A percentile compares a stretch with the other conserved stretches of the same genome.
These are phyloP conservation scores for Acanthosepion lycidas DNA, from an alignment of 2,888 invertebrate species.

Conservation along the genomic window DNA sequence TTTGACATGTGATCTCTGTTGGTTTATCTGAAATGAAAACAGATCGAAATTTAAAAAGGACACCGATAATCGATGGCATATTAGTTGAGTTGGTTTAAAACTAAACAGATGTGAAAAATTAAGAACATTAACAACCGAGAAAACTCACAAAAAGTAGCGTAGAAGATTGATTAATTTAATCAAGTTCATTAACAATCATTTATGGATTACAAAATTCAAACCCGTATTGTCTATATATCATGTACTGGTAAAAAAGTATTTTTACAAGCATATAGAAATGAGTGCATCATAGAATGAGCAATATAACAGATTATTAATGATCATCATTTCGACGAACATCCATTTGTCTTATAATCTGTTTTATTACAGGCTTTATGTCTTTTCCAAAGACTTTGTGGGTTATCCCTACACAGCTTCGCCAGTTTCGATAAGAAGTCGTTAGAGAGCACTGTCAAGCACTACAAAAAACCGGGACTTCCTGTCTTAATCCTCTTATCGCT, in stretches of 20 bases:
- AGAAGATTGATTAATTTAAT: neutral
- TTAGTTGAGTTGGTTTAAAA: neutral
- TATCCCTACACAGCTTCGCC: too few species aligned
- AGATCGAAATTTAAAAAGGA: neutral
- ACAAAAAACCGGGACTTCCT: too few species aligned
- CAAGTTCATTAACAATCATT: neutral
- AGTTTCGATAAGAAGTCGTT: too few species aligned
- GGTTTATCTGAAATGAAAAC: conserved; percentile 58
- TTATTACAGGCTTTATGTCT: too few species aligned
- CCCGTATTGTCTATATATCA: neutral
- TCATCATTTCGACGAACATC: too few species aligned
- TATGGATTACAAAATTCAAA: neutral
- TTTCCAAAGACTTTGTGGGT: too few species aligned
- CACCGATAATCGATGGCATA: neutral
- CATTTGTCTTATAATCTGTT: too few species aligned
- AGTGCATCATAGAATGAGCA: too few species aligned
- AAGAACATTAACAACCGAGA: neutral
- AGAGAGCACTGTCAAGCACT: too few species aligned
- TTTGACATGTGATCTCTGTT: conserved; percentile 61
- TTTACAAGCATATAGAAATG: too few species aligned
- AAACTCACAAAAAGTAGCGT: neutral
- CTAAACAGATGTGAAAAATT: neutral
- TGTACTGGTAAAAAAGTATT: neutral
- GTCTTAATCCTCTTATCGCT: too few species aligned
- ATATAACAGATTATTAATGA: neutral